Evolutionary conservation across 2,113 vertebrate species (phyloP).

Genomic region (Triplophysa rosa): DNA sequence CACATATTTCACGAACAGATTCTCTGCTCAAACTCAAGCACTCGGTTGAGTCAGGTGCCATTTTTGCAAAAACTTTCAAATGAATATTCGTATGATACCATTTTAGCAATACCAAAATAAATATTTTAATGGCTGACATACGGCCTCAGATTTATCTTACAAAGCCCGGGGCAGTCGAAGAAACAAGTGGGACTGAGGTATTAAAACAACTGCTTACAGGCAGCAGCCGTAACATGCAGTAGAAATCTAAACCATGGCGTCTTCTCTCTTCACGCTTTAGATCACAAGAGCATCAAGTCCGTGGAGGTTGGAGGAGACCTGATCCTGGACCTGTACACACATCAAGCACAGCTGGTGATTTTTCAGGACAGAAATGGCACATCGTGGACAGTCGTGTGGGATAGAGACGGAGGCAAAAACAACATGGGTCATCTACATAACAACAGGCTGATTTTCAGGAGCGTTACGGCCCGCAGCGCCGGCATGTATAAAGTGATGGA

Average conservation of each 20-base stretch:
- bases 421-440: not conserved
- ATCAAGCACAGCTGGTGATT: slow-evolving; percentile 54
- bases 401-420: not conserved
- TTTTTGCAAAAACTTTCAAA: too few species aligned
- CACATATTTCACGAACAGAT: too few species aligned
- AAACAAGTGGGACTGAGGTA: too few species aligned
- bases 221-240: too few species aligned
- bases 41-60: too few species aligned
- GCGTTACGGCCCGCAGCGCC: slow-evolving; percentile 27
- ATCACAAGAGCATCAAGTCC: slow-evolving; percentile 49
- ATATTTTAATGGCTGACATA: too few species aligned
- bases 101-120: too few species aligned
- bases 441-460: slow-evolving; percentile 52
- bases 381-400: slow-evolving; percentile 58
- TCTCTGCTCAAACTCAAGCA: too few species aligned
- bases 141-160: too few species aligned
- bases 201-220: too few species aligned
- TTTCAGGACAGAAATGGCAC: slow-evolving; percentile 58
- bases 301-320: slow-evolving; percentile 56
- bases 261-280: slow-evolving; percentile 48
- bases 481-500: slow-evolving; percentile 72
- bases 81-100: too few species aligned
- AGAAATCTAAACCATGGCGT: not conserved
- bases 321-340: slow-evolving; percentile 63
- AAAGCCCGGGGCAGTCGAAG: too few species aligned